Percentiles rank a stretch among this genome's conserved stretches.
Evolutionary conservation across 2,797 vertebrate species (phyloP).

Genomic region (Hirundo rustica): DNA sequence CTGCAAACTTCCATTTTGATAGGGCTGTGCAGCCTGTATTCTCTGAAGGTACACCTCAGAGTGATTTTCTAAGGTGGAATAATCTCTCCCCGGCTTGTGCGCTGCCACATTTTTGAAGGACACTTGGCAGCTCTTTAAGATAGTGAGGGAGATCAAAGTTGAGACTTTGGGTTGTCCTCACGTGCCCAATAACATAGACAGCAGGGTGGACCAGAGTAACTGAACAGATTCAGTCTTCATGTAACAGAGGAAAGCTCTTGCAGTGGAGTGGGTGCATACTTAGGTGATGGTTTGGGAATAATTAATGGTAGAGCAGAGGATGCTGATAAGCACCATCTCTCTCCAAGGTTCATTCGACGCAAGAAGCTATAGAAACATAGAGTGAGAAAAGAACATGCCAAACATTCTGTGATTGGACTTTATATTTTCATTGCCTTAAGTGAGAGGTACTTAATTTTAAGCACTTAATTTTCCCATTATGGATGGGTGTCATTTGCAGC

Average conservation of each 20-base stretch:
- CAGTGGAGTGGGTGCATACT: accelerated
- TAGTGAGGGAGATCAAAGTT: not conserved
- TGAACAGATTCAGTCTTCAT: not conserved
- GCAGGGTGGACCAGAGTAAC: not conserved
- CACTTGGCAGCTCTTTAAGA: not conserved
- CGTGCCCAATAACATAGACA: not conserved
- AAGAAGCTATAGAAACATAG: not conserved
- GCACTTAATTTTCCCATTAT: constrained; percentile 13
- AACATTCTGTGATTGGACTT: not conserved
- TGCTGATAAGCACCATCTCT: not conserved
- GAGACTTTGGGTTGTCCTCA: not conserved
- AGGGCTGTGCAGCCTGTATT: not conserved
- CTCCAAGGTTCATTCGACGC: not conserved
- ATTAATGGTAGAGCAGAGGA: not conserved
- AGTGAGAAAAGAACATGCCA: not conserved
- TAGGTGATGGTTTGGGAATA: not conserved
- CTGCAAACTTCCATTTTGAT: not conserved
- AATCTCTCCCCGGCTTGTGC: accelerated
- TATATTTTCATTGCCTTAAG: not conserved
- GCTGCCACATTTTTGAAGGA: not conserved
- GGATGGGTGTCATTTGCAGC: not conserved
- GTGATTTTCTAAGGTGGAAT: not conserved
- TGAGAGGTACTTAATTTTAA: constrained; percentile 31
- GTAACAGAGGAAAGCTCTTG: not conserved
- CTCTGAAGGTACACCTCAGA: not conserved